Conservation (phyloP, 2,797 vertebrate genomes). For the Hydrophis major region DNA sequence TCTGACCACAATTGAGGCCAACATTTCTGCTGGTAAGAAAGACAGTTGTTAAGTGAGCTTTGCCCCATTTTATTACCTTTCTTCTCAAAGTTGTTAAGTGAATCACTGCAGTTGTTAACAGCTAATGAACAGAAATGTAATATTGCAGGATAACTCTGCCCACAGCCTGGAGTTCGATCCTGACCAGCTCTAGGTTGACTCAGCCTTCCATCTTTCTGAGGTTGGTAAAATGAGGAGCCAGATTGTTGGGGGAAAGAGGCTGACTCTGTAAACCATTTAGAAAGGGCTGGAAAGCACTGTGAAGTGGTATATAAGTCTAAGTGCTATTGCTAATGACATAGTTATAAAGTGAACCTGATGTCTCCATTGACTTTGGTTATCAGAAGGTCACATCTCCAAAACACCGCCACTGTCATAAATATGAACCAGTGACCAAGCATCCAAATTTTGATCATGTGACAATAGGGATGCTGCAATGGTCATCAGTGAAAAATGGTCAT, state of each 20-base stretch:
- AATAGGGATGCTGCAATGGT: background rate
- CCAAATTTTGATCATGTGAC: background rate
- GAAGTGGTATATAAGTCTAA: background rate
- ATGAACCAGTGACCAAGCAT: background rate
- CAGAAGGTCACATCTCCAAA: background rate
- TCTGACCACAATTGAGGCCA: too few relatives aligned
- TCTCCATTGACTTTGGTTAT: background rate
- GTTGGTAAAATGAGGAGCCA: background rate
- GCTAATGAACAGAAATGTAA: too few relatives aligned
- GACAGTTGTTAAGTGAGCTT: too few relatives aligned
- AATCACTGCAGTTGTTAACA: too few relatives aligned
- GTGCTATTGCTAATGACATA: background rate
- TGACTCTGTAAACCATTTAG: background rate
- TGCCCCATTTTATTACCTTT: too few relatives aligned
- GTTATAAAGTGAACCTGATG: background rate
- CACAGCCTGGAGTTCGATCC: too few relatives aligned
- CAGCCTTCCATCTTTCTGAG: background rate
- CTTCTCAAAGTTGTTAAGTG: too few relatives aligned
- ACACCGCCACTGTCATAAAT: background rate
- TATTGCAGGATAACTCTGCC: too few relatives aligned
- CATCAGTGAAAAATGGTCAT: background rate
- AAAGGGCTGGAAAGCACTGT: background rate
- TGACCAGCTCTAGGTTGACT: background rate
- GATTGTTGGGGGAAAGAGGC: background rate
- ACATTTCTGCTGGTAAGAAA: too few relatives aligned